Evolutionary conservation across 1,140 invertebrate genomes (phyloP), one percentile per base, ranked within the genome.

Genomic region (Pseudomyrmex gracilis): DNA sequence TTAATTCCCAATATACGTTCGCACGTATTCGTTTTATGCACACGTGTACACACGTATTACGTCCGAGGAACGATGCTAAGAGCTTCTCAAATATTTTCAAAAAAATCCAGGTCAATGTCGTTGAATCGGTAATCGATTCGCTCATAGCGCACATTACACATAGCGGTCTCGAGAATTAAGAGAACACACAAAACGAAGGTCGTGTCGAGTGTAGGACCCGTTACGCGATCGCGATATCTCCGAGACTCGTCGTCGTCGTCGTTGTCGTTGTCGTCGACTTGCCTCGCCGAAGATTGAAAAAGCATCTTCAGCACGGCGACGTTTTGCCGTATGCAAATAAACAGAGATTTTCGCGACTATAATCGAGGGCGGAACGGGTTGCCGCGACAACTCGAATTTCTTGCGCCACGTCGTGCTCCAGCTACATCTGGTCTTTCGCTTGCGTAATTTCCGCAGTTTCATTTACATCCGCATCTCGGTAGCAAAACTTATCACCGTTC

Each of bases 91-190:
- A 24, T 53, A 53, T 53, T 13, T 15, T 0, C 20, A 1, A 10
- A 15, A 55, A 70, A 34, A 70, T 53, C 12, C 49, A 22, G 67
- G 67, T 70, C 67, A 70, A 70, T 70, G 67, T 15, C 47, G 22
- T 53, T 34, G 67, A 70, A 70, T 17, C 9, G 67, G 7, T 34
- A 70, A 70, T 70, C 67, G 67, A 70, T 70, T 20, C 12, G n/a
- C 49, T 70, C 10, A 70, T 70, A 7, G 4, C 34, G 12, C 10
- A 49, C 13, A 49, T 13, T 12, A n/a, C n/a, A n/a, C n/a, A n/a
- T n/a, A 34, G 34, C 20, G 45, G 2, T 7, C 58, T 61, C 58
- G 47, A 63, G 57, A 57, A 57, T 73, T 9, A 3, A 45, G 15
- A 76, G 9, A 10, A 13, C 66, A 34, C 34, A 34, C 12, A 9